phyloP scores from a whole-genome alignment of 2,797 vertebrate species.

The Dicrostonyx torquatus region DNA sequence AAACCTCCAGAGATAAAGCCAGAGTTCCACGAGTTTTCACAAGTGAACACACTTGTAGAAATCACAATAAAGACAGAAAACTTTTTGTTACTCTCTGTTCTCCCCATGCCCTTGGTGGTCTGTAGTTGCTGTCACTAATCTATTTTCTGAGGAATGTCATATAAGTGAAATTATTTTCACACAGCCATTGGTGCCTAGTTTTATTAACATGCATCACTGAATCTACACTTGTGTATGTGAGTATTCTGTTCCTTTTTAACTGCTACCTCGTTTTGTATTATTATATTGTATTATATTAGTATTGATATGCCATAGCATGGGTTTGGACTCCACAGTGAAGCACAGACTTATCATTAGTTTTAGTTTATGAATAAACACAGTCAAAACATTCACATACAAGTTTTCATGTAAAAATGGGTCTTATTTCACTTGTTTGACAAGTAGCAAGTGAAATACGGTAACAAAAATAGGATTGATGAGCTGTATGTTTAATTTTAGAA shows the following conservation, averaged over 20 bases:
- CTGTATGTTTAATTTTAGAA: background rate
- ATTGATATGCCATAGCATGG: background rate
- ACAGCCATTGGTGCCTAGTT: background rate
- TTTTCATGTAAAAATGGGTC: background rate
- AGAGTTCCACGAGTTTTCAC: conserved; percentile 6
- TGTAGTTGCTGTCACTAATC: background rate
- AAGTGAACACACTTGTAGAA: background rate
- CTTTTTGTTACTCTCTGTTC: background rate
- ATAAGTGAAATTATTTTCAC: background rate
- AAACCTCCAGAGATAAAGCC: background rate
- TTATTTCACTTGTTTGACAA: background rate
- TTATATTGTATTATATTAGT: background rate
- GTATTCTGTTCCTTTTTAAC: background rate
- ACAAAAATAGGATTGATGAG: background rate
- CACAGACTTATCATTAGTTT: background rate
- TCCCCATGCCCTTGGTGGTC: background rate
- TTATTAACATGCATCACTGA: background rate
- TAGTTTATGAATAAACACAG: background rate
- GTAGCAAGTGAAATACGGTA: background rate
- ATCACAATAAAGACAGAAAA: background rate
- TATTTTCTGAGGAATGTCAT: background rate
- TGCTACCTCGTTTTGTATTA: background rate
- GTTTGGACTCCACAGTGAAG: background rate
- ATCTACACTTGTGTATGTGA: background rate
- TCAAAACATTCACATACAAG: background rate